These are phyloP conservation scores for Toxotes lorentzi DNA, from an alignment of 2,797 vertebrate species.

Conservation along the genomic window DNA sequence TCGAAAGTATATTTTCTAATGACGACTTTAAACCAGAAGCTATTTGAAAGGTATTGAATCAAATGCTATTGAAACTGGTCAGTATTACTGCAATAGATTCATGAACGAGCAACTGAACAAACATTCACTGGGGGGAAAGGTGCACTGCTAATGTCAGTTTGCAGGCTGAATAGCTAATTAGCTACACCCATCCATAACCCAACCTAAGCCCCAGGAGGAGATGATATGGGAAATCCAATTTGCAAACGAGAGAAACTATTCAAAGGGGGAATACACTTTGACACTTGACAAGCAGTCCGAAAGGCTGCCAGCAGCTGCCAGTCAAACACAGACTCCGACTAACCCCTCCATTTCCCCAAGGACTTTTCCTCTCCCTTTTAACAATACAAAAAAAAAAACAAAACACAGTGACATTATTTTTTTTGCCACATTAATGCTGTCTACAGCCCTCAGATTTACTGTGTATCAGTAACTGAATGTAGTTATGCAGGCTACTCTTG, in stretches of 20 bases:
- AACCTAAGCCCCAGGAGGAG: neutral
- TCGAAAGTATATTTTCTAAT: too few relatives aligned
- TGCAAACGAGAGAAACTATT: neutral
- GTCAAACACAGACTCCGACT: neutral
- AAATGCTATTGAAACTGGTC: too few relatives aligned
- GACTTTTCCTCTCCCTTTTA: neutral
- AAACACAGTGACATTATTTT: too few relatives aligned
- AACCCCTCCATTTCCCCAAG: neutral
- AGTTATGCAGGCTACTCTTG: neutral
- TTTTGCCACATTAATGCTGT: neutral
- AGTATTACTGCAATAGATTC: too few relatives aligned
- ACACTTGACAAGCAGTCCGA: neutral
- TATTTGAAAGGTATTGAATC: too few relatives aligned
- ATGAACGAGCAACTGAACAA: neutral
- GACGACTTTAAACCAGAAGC: too few relatives aligned
- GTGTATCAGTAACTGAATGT: neutral
- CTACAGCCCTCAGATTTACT: slow-evolving; percentile 9
- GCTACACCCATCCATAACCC: neutral
- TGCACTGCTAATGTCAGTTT: too few relatives aligned
- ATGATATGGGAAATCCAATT: neutral
- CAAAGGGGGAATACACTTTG: neutral
- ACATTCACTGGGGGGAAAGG: neutral
- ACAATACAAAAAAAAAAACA: neutral
- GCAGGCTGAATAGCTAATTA: too few relatives aligned
- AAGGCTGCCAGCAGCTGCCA: neutral